Evolutionary conservation across 2,797 vertebrate genomes (phyloP).

Genomic region (Cossypha niveicapilla): DNA sequence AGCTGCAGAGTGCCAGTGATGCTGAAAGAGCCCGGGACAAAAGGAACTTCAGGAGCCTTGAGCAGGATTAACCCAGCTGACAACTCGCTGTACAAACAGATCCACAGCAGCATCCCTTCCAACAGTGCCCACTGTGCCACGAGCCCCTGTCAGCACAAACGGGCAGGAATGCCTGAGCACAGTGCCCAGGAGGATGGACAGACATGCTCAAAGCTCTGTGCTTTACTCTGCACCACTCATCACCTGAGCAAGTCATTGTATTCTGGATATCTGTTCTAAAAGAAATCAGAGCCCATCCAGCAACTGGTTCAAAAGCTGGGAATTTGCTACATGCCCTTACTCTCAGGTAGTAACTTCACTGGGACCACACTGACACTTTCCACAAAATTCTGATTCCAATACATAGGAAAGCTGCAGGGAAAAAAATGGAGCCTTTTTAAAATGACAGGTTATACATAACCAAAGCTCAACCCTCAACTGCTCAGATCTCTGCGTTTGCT

Average conservation of each 20-base stretch:
- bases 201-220: accelerated
- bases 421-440: background rate
- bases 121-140: background rate
- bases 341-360: background rate
- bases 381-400: background rate
- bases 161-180: accelerated
- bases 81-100: background rate
- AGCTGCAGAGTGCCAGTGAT: accelerated
- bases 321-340: background rate
- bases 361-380: background rate
- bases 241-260: no score
- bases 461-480: background rate
- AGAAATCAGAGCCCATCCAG: background rate
- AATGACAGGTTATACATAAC: background rate
- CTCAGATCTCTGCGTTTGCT: background rate
- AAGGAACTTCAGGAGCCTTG: background rate
- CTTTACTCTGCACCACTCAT: accelerated
- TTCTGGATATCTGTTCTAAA: background rate
- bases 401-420: background rate
- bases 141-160: background rate
- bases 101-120: background rate
- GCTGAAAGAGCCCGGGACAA: background rate
- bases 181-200: background rate
- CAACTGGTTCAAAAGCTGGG: background rate
- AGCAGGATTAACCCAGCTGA: background rate